Evolutionary conservation across 2,888 invertebrate genomes (phyloP), one percentile per base, ranked within the genome.

Genomic region (Leuctra nigra): DNA sequence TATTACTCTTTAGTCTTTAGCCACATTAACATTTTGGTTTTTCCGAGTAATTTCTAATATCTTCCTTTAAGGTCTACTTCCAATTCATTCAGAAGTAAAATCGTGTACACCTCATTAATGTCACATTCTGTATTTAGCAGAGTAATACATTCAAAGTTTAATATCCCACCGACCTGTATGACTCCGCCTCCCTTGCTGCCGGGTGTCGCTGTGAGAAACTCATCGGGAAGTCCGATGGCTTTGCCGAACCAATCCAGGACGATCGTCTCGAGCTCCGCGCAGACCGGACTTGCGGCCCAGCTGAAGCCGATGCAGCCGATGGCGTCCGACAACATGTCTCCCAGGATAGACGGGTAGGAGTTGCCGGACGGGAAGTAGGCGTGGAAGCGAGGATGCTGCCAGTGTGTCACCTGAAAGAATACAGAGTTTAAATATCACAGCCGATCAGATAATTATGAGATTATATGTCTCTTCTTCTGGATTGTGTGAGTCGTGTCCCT

Each of bases 251-350:
- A 91, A 68, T 91, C 88, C 64, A 89, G 73, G 1, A 91, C 84
- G 60, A 91, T 84, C 0, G 84, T 86, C 72, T 91, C 91, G 48
- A 91, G 71, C 72, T 91, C 91, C n/a, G 90, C 87, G 62, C 87
- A 85, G 0, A 90, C 87, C 11, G 91, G 91, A 71, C 87, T 86
- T 2, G 91, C 87, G 7, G 89, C 88, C 83, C 82, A 83, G 2
- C 81, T 80, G 67, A 83, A 83, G 56, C 82, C 82, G 29, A 81
- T 77, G 64, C 78, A 78, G 3, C 80, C 81, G 24, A 83, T 73
- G 13, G 78, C 79, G 67, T 80, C 79, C 1, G 77, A 76, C 24
- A 83, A 67, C 77, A 83, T 79, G 65, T 82, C 81, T 0, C 77
- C 82, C 23, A 82, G 68, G 48, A 83, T 79, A 14, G 81, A 81